Base-by-base conservation (phyloP, 1,140 invertebrate species). In the Chlorops oryzae region DNA sequence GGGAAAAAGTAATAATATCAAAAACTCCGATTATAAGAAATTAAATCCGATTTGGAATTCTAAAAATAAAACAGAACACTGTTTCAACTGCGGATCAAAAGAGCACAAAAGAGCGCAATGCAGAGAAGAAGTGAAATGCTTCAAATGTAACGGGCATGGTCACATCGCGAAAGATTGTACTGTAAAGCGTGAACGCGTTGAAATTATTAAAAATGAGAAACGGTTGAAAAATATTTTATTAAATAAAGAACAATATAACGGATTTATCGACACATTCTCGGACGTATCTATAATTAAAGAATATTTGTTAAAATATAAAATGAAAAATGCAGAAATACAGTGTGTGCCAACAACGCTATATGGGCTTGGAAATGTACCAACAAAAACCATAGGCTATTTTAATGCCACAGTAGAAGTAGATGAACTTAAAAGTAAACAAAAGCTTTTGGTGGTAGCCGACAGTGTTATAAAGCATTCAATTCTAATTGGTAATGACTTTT, bases 101-200 rank as follows among this genome's bases (percentile, higher is more conserved):
- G 32, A 35, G 2, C 47, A 54, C 21, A 37, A n/a, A 18, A 27
- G 52, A 37, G 32, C 32, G 44, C 40, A 54, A 20, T 54, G 41
- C 17, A 43, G 32, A n/a, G 15, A 20, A 6, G 40, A 54, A 44
- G 44, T 41, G n/a, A 54, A 54, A 39, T 54, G 52, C 20, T 54
- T 54, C 35, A 49, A 50, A 44, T 50, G 47, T 27, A 23, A 41
- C 27, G 17, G 25, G 5, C 43, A 9, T 37, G 52, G 52, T 17
- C 52, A 54, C 24, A 50, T 54, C n/a, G 28, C 47, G 20, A 44
- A n/a, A 42, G 38, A 50, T n/a, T 54, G 47, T 22, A 21, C 47
- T 37, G 15, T 35, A 12, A 10, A 13, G 18, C 28, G 12, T 15
- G 35, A 3, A 40, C 20, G n/a, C 5, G 24, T 52, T 3, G 12